Conservation (phyloP, 2,797 vertebrate species). For the Cryptoprocta ferox region DNA sequence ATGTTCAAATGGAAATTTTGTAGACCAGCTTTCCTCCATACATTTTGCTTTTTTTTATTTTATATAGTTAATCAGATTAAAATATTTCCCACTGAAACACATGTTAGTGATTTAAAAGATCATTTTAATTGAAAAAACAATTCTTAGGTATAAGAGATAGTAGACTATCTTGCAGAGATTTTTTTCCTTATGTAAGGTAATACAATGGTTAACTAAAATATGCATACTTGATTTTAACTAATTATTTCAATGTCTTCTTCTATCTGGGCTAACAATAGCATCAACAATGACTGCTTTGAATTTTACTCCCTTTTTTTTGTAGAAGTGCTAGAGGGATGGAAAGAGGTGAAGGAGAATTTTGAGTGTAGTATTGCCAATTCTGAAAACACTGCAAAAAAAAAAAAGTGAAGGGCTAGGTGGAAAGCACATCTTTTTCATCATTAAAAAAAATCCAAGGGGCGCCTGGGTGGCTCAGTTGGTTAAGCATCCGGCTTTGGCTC, state of each 20-base stretch:
- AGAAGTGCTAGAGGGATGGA: background rate
- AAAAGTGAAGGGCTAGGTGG: background rate
- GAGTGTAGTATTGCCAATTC: background rate
- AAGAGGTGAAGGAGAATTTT: background rate
- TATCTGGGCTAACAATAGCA: background rate
- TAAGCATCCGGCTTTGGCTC: no score
- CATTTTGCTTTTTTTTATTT: background rate
- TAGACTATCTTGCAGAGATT: background rate
- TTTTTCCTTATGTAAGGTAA: background rate
- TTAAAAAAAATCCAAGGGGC: no score
- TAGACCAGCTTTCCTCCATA: background rate
- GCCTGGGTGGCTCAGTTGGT: no score
- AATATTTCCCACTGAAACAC: background rate
- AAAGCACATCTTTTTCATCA: background rate
- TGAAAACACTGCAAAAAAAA: background rate
- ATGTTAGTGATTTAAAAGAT: background rate
- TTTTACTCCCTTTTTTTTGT: background rate
- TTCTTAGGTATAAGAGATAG: background rate
- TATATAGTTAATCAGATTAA: slow-evolving; percentile 16
- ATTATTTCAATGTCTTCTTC: background rate
- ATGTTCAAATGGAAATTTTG: slow-evolving; percentile 59
- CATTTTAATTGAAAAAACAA: background rate
- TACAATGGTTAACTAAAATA: slow-evolving; percentile 26
- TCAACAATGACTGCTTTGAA: background rate
- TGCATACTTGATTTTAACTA: background rate